phyloP scores from a whole-genome alignment of 2,888 invertebrate genomes.

The Sphaerophoria rueppellii region DNA sequence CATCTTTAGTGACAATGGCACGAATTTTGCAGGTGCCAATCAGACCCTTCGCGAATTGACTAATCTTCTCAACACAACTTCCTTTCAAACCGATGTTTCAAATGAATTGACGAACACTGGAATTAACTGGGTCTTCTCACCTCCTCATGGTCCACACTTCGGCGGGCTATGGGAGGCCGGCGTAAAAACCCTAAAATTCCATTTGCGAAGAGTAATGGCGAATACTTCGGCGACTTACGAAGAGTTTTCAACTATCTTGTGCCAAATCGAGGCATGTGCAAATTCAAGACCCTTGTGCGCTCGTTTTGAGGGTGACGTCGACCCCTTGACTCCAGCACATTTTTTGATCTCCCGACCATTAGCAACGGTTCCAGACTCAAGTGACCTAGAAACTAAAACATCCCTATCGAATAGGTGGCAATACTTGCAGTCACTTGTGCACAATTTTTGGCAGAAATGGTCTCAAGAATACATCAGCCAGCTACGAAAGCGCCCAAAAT shows the following conservation, averaged over 20 bases:
- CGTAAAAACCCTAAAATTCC: constrained; percentile 77
- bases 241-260: constrained; percentile 76
- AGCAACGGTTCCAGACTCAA: too few relatives aligned
- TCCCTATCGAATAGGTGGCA: constrained; percentile 13
- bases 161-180: constrained; percentile 78
- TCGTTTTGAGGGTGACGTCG: constrained; percentile 67
- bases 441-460: constrained; percentile 66
- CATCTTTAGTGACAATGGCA: constrained; percentile 14
- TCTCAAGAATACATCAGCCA: constrained; percentile 54
- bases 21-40: constrained; percentile 4
- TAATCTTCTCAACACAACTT: not conserved
- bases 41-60: not conserved
- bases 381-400: too few relatives aligned
- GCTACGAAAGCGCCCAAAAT: constrained; percentile 59
- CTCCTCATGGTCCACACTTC: constrained; percentile 77
- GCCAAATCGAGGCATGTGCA: constrained; percentile 76
- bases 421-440: constrained; percentile 49
- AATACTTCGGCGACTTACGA: constrained; percentile 75
- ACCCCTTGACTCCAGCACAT: constrained; percentile 70
- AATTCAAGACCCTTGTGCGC: constrained; percentile 76
- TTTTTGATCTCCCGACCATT: too few relatives aligned
- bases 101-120: constrained; percentile 39
- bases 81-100: constrained; percentile 12
- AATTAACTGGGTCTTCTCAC: constrained; percentile 77
- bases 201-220: constrained; percentile 76